Base-by-base conservation (phyloP, 2,797 vertebrate species). In the Labroides dimidiatus region DNA sequence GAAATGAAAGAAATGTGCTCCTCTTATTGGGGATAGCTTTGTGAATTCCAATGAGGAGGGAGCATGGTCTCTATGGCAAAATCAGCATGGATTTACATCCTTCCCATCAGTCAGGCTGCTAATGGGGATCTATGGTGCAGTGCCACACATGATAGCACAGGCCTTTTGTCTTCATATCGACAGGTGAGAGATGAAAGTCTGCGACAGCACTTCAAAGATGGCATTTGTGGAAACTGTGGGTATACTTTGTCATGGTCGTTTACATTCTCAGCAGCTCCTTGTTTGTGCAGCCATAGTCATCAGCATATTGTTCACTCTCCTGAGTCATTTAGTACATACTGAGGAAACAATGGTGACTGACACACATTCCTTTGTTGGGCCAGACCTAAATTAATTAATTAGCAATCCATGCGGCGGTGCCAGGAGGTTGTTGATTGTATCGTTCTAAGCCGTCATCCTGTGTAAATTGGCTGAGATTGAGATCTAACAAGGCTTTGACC, bases 401-500 rank as follows among this genome's bases (percentile, higher is more conserved):
- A 91, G 78, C 81, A 80, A 76, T 84, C 84, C 77, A 75, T 84
- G 84, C 84, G 37, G 57, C 77, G 45, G 85, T 86, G 87, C 80
- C 77, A 85, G 77, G 82, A 91, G 88, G 86, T 91, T 88, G 90
- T 84, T 89, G 91, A 93, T 92, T 87, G 84, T 91, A 93, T 93
- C 91, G 37, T 77, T 54, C 85, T 91, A 89, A 90, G 83, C 86
- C 72, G 69, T 72, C 90, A 84, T 92, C 85, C 87, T 84, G 89
- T 93, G 84, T 90, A 92, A 93, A 94, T 93, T 91, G 90, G 89
- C 84, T 73, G 73, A 88, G 93, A 94, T 94, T 92, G 87, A 86
- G 87, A 94, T 94, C 91, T 87, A 87, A 91, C 89, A 90, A 84
- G 87, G 87, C 82, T 92, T 78, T 91, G 89, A 92, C 91, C 90